These are phyloP conservation scores for Diarsia rubi DNA, from an alignment of 2,888 invertebrate genomes.

Conservation along the genomic window DNA sequence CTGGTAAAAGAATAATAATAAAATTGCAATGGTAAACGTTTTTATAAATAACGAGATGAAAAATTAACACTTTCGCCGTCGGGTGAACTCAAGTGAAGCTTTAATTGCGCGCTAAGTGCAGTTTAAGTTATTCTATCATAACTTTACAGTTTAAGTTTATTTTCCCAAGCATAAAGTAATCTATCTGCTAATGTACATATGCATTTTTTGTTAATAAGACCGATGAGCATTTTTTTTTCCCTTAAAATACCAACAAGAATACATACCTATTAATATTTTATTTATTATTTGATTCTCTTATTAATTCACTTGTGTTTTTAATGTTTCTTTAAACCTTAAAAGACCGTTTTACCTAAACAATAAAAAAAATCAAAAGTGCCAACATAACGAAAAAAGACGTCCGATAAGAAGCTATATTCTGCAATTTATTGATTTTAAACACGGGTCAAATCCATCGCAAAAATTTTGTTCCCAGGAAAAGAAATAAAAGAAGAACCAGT, in stretches of 20 bases:
- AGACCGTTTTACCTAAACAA: not conserved
- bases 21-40: constrained; percentile 22
- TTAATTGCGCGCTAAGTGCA: constrained; percentile 29
- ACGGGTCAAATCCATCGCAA: not conserved
- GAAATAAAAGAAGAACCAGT: not conserved
- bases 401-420: constrained; percentile 47
- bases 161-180: not conserved
- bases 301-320: not conserved
- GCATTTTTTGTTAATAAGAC: not conserved
- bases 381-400: not conserved
- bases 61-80: constrained; percentile 64
- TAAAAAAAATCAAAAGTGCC: not conserved
- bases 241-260: constrained; percentile 7
- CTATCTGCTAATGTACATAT: not conserved
- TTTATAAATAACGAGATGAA: constrained; percentile 24
- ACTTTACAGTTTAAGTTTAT: not conserved
- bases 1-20: not conserved
- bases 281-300: not conserved
- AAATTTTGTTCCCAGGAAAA: constrained; percentile 12
- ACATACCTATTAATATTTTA: not conserved
- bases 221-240: not conserved
- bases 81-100: constrained; percentile 50
- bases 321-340: not conserved
- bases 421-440: constrained; percentile 39
- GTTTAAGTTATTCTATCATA: constrained; percentile 18